phyloP scores from a whole-genome alignment of 2,113 vertebrate species.

The Hippolais icterina region DNA sequence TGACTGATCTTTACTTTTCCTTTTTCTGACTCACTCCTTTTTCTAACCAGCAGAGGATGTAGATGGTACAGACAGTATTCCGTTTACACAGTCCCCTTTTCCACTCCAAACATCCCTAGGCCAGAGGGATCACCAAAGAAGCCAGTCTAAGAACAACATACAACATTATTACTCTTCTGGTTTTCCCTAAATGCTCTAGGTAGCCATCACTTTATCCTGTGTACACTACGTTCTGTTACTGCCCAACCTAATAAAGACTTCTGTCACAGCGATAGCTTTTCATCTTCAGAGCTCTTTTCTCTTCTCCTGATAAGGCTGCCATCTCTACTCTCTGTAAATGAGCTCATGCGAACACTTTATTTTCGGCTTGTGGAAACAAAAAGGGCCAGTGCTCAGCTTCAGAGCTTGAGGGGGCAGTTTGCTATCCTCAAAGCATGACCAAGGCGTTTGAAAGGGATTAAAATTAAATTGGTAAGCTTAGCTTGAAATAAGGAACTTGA shows the following conservation, averaged over 20 bases:
- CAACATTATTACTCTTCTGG: conserved; percentile 64
- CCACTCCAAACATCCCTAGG: conserved; percentile 25
- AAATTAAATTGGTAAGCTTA: conserved; percentile 48
- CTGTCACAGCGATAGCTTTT: conserved; percentile 76
- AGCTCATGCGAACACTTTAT: conserved; percentile 76
- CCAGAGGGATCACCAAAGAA: conserved; percentile 49
- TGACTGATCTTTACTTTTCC: background rate
- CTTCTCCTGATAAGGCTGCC: conserved; percentile 78
- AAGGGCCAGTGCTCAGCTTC: conserved; percentile 52
- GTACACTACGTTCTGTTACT: conserved; percentile 68
- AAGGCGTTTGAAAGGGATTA: conserved; percentile 69
- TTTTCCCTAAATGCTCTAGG: conserved; percentile 72
- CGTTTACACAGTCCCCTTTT: background rate
- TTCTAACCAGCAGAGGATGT: background rate
- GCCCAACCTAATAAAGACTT: conserved; percentile 82
- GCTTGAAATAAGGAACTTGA: conserved; percentile 20
- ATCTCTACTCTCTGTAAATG: conserved; percentile 76
- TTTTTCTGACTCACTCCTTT: background rate
- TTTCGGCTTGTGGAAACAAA: conserved; percentile 73
- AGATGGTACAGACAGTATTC: background rate
- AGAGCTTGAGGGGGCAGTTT: conserved; percentile 41
- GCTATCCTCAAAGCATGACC: conserved; percentile 72
- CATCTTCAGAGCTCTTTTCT: conserved; percentile 77
- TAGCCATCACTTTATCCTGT: conserved; percentile 66
- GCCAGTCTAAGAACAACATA: conserved; percentile 51